Evolutionary conservation across 1,140 invertebrate genomes (phyloP), one percentile per base, ranked within the genome.

Genomic region (Zaprionus ornatus): DNA sequence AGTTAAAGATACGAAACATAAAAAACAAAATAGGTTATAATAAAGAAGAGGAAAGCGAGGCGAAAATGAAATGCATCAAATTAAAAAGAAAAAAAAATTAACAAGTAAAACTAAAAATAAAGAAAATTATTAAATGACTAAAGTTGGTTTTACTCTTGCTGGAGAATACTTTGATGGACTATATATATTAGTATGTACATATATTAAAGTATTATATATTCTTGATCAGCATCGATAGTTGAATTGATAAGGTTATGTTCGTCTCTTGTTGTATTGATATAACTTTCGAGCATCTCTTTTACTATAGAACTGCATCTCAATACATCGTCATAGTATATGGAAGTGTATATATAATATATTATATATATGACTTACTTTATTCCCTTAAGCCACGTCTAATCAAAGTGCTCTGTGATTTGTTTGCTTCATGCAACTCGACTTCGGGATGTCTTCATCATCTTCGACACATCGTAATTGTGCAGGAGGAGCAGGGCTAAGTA

Each of bases 1-100:
- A 87, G 83, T 88, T 70, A 83, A 77, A 66, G 72, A 73, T 66
- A 77, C 37, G 42, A 57, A 75, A 57, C 35, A 32, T 6, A 72
- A 42, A 69, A 52, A 61, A 37, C 66, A 74, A 61, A 42, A 50
- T 78, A 78, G 80, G 74, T 32, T 32, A 65, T 64, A 70, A 80
- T 17, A 72, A 69, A 79, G 29, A 71, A 65, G 37, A 54, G 21
- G 48, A 73, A 40, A 59, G 13, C 7, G 52, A 32, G 29, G 29
- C 29, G 29, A 32, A n/a, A 17, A 45, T 17, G 40, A 64, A 63
- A 40, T 17, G 45, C 62, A 76, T 56, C 37, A 72, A 81, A 79
- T 29, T 27, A 63, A 71, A 74, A 62, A 52, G 74, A 71, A 75
- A 69, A 79, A 65, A 70, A 74, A 61, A 45, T 74, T 74, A 75